phyloP scores from a whole-genome alignment of 2,888 invertebrate genomes.

The Hydrotaea cyrtoneurina region DNA sequence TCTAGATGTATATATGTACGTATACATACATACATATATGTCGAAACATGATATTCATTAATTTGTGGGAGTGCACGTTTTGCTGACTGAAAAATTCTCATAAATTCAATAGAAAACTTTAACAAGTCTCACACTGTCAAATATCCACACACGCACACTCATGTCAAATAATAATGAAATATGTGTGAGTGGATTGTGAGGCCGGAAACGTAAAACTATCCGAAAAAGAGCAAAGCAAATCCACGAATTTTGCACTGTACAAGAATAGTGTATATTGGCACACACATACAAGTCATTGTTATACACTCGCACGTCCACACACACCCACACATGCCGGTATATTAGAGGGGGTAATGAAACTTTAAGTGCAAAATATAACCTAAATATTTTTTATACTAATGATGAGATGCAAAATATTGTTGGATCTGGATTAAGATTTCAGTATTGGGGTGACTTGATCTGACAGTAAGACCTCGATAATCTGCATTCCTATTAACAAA shows the following conservation, averaged over 20 bases:
- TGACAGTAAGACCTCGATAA: too few relatives aligned
- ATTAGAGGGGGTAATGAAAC: background rate
- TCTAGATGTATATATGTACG: too few relatives aligned
- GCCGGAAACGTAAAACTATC: constrained; percentile 34
- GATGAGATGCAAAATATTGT: too few relatives aligned
- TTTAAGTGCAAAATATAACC: too few relatives aligned
- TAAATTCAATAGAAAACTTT: constrained; percentile 56
- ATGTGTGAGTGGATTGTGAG: constrained; percentile 37
- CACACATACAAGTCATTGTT: background rate
- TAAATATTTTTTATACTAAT: too few relatives aligned
- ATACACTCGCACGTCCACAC: too few relatives aligned
- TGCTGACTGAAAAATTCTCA: constrained; percentile 59
- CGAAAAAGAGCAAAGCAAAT: background rate
- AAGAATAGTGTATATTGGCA: background rate
- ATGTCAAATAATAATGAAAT: background rate
- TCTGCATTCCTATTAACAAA: too few relatives aligned
- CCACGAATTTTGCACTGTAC: background rate
- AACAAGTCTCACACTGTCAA: background rate
- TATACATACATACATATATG: background rate
- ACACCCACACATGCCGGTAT: background rate
- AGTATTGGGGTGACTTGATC: too few relatives aligned
- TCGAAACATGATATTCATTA: constrained; percentile 33
- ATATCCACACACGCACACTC: background rate
- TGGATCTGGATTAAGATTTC: too few relatives aligned
- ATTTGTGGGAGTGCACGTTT: constrained; percentile 58